Conservation (phyloP, 2,797 vertebrate genomes). For the Phrynocephalus vlangalii region DNA sequence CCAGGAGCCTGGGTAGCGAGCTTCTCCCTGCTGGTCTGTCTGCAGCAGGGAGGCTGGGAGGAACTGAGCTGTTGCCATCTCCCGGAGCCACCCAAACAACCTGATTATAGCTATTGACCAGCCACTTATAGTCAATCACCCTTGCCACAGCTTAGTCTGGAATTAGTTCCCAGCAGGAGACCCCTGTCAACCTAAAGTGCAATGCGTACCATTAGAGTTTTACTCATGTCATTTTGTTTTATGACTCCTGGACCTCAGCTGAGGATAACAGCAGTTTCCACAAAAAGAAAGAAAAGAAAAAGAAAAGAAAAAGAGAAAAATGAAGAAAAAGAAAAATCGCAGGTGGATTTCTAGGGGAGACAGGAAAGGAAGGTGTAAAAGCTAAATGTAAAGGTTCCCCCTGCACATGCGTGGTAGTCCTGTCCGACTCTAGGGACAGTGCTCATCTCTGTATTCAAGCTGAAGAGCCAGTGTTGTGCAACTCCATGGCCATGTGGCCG, state of each 20-base stretch:
- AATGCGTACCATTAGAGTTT: conserved; percentile 3
- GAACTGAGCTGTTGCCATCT: conserved; percentile 8
- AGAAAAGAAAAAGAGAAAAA: no score
- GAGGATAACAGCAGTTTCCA: background rate
- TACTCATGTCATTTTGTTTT: background rate
- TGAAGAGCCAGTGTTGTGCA: no score
- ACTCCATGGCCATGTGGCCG: no score
- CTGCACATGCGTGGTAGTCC: no score
- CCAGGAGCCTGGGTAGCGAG: background rate
- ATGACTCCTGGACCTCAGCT: conserved; percentile 1
- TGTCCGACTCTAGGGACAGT: no score
- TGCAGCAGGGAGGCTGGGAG: background rate
- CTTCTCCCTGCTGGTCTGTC: background rate
- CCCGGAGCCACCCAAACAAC: conserved; percentile 27
- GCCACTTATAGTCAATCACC: conserved; percentile 25
- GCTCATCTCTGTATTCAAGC: no score
- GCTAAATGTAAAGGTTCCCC: no score
- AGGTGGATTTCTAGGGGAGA: background rate
- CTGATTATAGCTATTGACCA: conserved; percentile 43
- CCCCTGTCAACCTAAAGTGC: background rate
- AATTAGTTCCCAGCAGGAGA: conserved; percentile 54
- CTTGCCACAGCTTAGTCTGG: conserved; percentile 35
- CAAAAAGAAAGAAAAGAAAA: no score
- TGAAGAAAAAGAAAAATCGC: background rate
- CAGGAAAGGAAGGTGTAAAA: no score